phyloP scores from a whole-genome alignment of 2,888 invertebrate species.

The Microctonus aethiopoides region DNA sequence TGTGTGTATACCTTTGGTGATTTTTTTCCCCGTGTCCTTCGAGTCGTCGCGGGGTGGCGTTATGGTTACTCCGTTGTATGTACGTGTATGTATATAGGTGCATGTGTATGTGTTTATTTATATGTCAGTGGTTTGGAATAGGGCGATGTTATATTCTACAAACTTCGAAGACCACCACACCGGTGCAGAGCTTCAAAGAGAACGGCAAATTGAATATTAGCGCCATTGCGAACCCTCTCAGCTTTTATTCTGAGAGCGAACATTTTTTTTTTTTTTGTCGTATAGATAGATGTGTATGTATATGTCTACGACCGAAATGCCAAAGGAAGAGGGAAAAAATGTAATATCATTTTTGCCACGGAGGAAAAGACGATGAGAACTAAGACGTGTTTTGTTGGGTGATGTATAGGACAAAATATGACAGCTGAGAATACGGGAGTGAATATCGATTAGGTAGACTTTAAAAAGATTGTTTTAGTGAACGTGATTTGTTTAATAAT shows the following conservation, averaged over 20 bases:
- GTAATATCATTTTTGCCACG: neutral
- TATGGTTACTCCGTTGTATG: conserved; percentile 14
- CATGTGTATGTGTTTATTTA: neutral
- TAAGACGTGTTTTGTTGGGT: neutral
- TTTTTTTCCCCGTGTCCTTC: conserved; percentile 2
- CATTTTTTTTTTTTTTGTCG: too few relatives aligned
- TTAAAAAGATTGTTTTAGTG: neutral
- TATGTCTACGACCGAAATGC: too few relatives aligned
- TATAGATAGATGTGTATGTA: too few relatives aligned
- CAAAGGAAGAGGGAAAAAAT: neutral
- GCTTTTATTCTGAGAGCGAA: conserved; percentile 7
- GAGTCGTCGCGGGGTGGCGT: conserved; percentile 18
- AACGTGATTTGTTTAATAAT: neutral
- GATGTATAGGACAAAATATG: neutral
- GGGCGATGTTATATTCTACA: conserved; percentile 13
- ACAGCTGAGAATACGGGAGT: neutral
- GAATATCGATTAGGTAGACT: neutral
- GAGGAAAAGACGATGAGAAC: neutral
- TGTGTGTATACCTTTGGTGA: conserved; percentile 9
- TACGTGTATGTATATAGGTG: conserved; percentile 25
- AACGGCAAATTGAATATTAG: conserved; percentile 39
- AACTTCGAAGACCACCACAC: conserved; percentile 6
- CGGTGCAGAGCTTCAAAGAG: conserved; percentile 23
- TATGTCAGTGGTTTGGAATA: conserved; percentile 12
- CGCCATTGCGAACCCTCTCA: conserved; percentile 11